These are phyloP conservation scores for Clunio marinus DNA, from an alignment of 2,888 invertebrate species.

Conservation along the genomic window DNA sequence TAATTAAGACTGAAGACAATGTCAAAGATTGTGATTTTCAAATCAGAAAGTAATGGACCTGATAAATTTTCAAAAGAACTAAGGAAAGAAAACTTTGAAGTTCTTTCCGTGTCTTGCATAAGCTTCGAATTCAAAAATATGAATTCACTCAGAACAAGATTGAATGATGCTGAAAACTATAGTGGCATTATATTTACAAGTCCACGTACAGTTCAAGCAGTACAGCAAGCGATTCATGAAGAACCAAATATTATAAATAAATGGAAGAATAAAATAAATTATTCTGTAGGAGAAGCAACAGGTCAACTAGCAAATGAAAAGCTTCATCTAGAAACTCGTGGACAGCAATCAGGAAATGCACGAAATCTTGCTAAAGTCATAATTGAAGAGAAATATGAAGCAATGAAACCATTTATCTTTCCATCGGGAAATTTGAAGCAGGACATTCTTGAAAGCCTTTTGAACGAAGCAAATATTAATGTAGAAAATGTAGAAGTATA, in stretches of 20 bases:
- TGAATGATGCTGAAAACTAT: conserved; percentile 52
- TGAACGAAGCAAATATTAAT: conserved; percentile 49
- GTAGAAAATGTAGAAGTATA: conserved; percentile 55
- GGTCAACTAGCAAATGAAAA: conserved; percentile 51
- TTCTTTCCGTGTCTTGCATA: conserved; percentile 54
- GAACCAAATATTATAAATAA: conserved; percentile 44
- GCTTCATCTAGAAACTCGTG: conserved; percentile 53
- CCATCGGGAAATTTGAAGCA: conserved; percentile 58
- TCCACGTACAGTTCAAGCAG: conserved; percentile 56
- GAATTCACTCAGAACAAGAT: conserved; percentile 49
- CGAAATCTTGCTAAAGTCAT: conserved; percentile 54
- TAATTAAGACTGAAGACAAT: not conserved
- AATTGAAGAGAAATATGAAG: conserved; percentile 52
- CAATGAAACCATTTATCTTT: conserved; percentile 51
- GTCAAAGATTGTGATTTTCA: conserved; percentile 5
- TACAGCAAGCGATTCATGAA: conserved; percentile 49
- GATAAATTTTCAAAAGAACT: conserved; percentile 42
- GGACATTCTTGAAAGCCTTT: conserved; percentile 52
- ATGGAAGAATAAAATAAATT: conserved; percentile 53
- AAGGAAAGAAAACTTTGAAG: conserved; percentile 51
- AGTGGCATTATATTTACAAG: conserved; percentile 56
- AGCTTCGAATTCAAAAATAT: conserved; percentile 55
- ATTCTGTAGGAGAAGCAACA: conserved; percentile 57
- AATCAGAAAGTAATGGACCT: conserved; percentile 27
- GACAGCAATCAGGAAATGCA: conserved; percentile 56